phyloP scores from a whole-genome alignment of 2,888 invertebrate genomes.

The Cantharis nigra region DNA sequence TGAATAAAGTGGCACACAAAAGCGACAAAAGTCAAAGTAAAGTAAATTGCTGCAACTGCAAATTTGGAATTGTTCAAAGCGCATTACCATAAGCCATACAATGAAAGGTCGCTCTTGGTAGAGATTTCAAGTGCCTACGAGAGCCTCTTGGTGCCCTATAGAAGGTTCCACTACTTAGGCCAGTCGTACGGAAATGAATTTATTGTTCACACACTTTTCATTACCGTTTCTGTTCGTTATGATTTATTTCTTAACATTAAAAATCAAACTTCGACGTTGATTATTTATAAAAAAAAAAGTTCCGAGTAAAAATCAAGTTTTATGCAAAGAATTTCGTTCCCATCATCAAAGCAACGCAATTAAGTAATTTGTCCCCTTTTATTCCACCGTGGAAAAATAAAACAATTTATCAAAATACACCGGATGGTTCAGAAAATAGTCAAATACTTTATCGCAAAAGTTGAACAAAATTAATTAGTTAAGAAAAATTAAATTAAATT shows the following conservation, averaged over 20 bases:
- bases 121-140: slow-evolving; percentile 43
- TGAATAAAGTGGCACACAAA: slow-evolving; percentile 23
- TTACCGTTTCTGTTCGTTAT: slow-evolving; percentile 25
- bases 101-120: slow-evolving; percentile 43
- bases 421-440: too few species aligned
- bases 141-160: slow-evolving; percentile 44
- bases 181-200: slow-evolving; percentile 29
- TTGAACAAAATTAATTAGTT: too few species aligned
- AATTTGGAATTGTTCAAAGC: slow-evolving; percentile 42
- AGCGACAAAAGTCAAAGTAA: slow-evolving; percentile 42
- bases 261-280: not conserved
- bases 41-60: slow-evolving; percentile 45
- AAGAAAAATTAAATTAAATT: too few species aligned
- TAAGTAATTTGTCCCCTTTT: too few species aligned
- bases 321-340: too few species aligned
- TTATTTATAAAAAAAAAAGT: too few species aligned
- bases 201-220: slow-evolving; percentile 33
- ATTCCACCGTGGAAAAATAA: too few species aligned
- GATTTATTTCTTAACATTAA: slow-evolving; percentile 9
- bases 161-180: slow-evolving; percentile 33
- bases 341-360: too few species aligned
- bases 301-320: too few species aligned
- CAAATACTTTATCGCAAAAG: too few species aligned
- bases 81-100: slow-evolving; percentile 48
- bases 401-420: too few species aligned